Evolutionary conservation across 2,113 vertebrate species (phyloP).

Genomic region (Triplophysa dalaica): DNA sequence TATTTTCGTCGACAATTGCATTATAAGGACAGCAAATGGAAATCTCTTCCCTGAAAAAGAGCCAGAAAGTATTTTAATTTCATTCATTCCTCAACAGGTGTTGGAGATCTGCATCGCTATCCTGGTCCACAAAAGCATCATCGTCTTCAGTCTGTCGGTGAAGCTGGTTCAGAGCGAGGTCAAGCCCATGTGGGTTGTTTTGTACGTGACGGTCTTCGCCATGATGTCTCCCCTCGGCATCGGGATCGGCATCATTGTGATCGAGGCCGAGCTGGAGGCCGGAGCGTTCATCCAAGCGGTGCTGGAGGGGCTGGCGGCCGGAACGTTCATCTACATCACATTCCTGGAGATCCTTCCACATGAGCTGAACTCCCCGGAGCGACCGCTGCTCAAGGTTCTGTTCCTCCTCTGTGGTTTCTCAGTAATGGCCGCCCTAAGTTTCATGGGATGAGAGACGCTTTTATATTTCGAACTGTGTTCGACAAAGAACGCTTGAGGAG

Average conservation of each 20-base stretch:
- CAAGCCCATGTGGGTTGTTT: conserved; percentile 67
- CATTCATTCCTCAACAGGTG: conserved; percentile 60
- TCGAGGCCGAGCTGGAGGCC: conserved; percentile 64
- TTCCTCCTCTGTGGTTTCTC: conserved; percentile 84
- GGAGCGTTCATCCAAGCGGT: conserved; percentile 77
- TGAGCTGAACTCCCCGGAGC: conserved; percentile 78
- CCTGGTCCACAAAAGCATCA: conserved; percentile 85
- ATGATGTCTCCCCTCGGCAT: conserved; percentile 85
- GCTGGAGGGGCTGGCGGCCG: conserved; percentile 83
- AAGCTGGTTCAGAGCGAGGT: conserved; percentile 79
- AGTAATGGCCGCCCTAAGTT: conserved; percentile 80
- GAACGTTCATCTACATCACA: conserved; percentile 88
- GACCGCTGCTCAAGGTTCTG: conserved; percentile 80
- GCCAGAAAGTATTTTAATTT: too few relatives aligned
- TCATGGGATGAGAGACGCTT: conserved; percentile 74
- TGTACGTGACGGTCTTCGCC: conserved; percentile 79
- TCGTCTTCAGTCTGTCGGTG: conserved; percentile 85
- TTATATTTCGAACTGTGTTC: not conserved
- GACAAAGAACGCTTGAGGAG: not conserved
- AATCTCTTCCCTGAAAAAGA: too few relatives aligned
- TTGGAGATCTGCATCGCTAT: conserved; percentile 85
- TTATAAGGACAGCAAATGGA: too few relatives aligned
- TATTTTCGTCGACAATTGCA: too few relatives aligned
- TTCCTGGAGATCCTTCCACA: conserved; percentile 89
- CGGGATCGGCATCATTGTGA: conserved; percentile 76